These are phyloP conservation scores for Garrulus glandarius DNA, from an alignment of 2,797 vertebrate species.

Conservation along the genomic window DNA sequence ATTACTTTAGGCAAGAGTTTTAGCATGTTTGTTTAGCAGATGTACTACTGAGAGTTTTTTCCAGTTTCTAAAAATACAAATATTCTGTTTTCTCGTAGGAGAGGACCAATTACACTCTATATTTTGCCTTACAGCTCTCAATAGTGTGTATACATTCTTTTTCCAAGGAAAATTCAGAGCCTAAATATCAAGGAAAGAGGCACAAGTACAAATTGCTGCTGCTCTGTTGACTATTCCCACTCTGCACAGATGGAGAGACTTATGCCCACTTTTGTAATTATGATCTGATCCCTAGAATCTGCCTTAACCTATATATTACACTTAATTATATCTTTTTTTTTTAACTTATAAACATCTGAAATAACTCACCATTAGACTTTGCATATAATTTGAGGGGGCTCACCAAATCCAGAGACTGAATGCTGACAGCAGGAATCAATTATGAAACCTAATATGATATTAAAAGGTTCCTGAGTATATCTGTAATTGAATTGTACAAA, in stretches of 20 bases:
- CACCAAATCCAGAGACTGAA: not conserved
- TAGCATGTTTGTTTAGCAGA: constrained; percentile 37
- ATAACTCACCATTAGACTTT: not conserved
- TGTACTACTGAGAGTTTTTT: constrained; percentile 29
- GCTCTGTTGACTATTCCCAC: not conserved
- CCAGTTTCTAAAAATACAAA: constrained; percentile 23
- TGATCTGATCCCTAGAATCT: not conserved
- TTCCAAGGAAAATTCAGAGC: not conserved
- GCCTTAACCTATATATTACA: not conserved
- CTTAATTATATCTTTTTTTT: not conserved
- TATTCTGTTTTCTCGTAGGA: not conserved
- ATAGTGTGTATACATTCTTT: not conserved
- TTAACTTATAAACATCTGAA: not conserved
- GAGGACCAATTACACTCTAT: not conserved
- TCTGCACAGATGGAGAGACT: not conserved
- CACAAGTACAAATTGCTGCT: not conserved
- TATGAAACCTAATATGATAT: constrained; percentile 60
- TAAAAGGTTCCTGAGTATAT: constrained; percentile 54
- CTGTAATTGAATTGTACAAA: constrained; percentile 66
- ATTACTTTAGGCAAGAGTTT: constrained; percentile 20
- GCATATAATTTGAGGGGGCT: not conserved
- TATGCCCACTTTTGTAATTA: not conserved
- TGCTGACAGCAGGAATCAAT: constrained; percentile 56
- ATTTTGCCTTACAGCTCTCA: not conserved
- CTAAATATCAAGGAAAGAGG: not conserved